Percentiles rank a stretch among this genome's conserved stretches.
Conservation (phyloP, 1,140 invertebrate species). For the Frieseomelitta varia region DNA sequence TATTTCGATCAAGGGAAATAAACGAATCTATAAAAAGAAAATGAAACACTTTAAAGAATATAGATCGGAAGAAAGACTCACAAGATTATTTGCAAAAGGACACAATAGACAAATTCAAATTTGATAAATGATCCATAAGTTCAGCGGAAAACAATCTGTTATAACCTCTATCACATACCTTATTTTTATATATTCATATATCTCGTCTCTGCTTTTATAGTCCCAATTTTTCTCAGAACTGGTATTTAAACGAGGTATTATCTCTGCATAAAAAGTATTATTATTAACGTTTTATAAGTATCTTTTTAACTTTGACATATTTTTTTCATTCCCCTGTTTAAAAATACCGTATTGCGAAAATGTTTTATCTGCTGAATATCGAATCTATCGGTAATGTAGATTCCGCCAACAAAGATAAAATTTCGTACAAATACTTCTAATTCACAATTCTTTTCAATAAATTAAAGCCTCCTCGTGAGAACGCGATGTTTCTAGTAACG, state of each 20-base stretch:
- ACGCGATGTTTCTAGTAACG: conserved; percentile 1
- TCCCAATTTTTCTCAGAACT: not conserved
- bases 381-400: not conserved
- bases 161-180: no score
- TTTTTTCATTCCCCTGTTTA: not conserved
- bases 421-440: not conserved
- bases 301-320: not conserved
- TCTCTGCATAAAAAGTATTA: not conserved
- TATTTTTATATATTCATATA: no score
- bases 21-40: not conserved
- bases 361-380: not conserved
- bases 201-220: not conserved
- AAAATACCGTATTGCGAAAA: not conserved
- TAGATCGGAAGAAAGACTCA: not conserved
- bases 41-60: not conserved
- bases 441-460: not conserved
- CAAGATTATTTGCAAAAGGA: not conserved
- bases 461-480: not conserved
- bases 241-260: not conserved
- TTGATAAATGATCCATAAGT: not conserved
- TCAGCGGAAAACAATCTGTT: not conserved
- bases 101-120: not conserved
- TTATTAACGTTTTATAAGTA: not conserved
- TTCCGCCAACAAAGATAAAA: not conserved
- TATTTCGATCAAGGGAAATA: not conserved